Evolutionary conservation across 1,140 invertebrate species (phyloP).

Genomic region (Steinernema khuongi): DNA sequence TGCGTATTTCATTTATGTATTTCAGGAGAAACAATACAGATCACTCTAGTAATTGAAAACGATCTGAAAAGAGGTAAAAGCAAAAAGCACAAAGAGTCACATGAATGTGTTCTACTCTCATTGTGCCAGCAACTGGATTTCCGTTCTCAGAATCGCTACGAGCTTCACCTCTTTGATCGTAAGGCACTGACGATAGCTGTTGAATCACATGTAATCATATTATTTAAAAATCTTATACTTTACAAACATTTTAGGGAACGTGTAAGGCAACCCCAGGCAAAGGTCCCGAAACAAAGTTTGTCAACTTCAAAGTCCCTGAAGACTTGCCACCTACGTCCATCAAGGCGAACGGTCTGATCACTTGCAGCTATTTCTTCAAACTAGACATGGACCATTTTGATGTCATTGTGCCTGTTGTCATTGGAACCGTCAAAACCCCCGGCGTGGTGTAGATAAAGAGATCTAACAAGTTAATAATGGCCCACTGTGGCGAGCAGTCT

Average conservation of each 20-base stretch:
- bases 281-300: slow-evolving; percentile 34
- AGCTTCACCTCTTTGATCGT: slow-evolving; percentile 34
- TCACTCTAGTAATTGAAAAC: slow-evolving; percentile 33
- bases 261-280: slow-evolving; percentile 30
- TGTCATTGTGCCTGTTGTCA: slow-evolving; percentile 36
- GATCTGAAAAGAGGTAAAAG: slow-evolving; percentile 28
- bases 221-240: slow-evolving; percentile 7
- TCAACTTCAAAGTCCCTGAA: slow-evolving; percentile 33
- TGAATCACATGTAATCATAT: slow-evolving; percentile 29
- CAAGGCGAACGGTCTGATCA: slow-evolving; percentile 40
- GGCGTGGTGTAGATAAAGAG: slow-evolving; percentile 16
- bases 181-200: slow-evolving; percentile 33
- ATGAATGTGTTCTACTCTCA: slow-evolving; percentile 35
- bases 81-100: slow-evolving; percentile 34
- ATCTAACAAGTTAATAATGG: too few species aligned
- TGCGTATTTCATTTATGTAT: not conserved
- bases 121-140: slow-evolving; percentile 38
- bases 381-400: slow-evolving; percentile 40
- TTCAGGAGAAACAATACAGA: slow-evolving; percentile 28
- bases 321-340: slow-evolving; percentile 36
- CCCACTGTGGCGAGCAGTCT: too few species aligned
- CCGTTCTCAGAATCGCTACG: slow-evolving; percentile 32
- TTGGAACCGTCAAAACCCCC: slow-evolving; percentile 31
- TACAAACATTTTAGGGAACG: slow-evolving; percentile 26
- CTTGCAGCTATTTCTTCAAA: slow-evolving; percentile 42